phyloP scores from a whole-genome alignment of 2,113 vertebrate genomes.

The Lagenorhynchus albirostris region DNA sequence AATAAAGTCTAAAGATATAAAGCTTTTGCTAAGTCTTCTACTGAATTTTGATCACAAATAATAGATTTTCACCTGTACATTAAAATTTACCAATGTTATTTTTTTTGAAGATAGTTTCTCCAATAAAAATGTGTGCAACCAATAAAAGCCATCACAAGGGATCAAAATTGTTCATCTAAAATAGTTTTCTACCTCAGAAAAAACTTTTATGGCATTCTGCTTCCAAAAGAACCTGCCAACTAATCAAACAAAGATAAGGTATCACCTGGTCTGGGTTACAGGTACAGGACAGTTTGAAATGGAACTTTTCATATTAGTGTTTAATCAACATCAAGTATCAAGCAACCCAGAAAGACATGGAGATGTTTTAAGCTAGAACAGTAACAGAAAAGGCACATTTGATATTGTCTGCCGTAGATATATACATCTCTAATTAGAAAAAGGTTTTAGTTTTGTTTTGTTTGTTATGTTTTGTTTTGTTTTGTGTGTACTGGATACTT shows the following conservation, averaged over 20 bases:
- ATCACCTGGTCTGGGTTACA: background rate
- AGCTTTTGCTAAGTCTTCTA: background rate
- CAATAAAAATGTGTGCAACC: background rate
- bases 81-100: background rate
- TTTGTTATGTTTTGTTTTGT: background rate
- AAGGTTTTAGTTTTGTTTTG: background rate
- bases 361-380: background rate
- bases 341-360: background rate
- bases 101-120: background rate
- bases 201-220: background rate
- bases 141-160: background rate
- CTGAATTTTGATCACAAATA: background rate
- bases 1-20: background rate
- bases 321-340: background rate
- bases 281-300: background rate
- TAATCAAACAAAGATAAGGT: background rate
- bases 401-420: background rate
- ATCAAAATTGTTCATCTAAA: background rate
- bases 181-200: background rate
- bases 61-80: background rate
- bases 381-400: background rate
- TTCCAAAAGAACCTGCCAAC: background rate
- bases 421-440: background rate
- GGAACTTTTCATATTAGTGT: background rate
- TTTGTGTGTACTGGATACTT: background rate